These are phyloP conservation scores for Gallinago undulata DNA, from an alignment of 2,113 vertebrate genomes.

Conservation along the genomic window DNA sequence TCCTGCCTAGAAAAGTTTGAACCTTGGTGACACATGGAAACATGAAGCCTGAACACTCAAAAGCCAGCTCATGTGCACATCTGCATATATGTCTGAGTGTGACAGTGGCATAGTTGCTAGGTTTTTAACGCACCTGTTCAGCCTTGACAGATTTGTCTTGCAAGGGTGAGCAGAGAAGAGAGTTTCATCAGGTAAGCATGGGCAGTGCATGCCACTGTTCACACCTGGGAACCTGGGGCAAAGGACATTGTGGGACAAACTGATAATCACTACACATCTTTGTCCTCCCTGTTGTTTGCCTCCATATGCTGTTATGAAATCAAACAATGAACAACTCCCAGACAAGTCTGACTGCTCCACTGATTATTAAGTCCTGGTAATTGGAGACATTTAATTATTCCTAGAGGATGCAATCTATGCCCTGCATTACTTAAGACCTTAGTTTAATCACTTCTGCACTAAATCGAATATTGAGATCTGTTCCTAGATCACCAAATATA, in stretches of 20 bases:
- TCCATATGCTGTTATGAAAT: not conserved
- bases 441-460: fast-evolving
- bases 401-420: not conserved
- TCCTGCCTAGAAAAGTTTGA: not conserved
- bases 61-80: not conserved
- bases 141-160: not conserved
- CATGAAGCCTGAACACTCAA: not conserved
- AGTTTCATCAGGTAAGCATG: not conserved
- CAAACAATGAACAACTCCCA: not conserved
- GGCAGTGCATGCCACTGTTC: not conserved
- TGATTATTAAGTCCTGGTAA: not conserved
- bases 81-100: not conserved
- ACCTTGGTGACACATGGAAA: not conserved
- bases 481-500: not conserved
- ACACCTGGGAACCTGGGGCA: fast-evolving
- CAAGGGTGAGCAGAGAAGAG: not conserved
- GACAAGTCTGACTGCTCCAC: not conserved
- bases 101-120: not conserved
- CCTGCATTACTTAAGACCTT: not conserved
- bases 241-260: not conserved
- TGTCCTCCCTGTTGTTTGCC: not conserved
- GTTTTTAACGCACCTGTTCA: not conserved
- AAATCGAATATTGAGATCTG: not conserved
- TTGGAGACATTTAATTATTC: not conserved
- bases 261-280: not conserved